Percentiles rank a stretch among this genome's conserved stretches.
phyloP scores from a whole-genome alignment of 2,113 vertebrate species.

The Neogobius melanostomus region DNA sequence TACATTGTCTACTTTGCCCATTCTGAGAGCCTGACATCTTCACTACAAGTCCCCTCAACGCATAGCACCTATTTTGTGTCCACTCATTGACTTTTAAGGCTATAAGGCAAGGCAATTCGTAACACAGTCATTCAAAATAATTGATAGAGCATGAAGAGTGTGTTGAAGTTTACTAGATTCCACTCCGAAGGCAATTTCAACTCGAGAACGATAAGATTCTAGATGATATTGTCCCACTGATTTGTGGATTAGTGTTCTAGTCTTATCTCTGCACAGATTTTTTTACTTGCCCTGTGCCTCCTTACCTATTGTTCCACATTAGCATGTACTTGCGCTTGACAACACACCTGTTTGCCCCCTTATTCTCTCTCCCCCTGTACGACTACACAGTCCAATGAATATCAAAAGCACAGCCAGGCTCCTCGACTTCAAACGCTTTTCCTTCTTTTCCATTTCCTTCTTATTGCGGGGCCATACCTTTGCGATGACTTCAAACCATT shows the following conservation, averaged over 20 bases:
- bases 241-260: background rate
- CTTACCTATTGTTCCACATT: conserved; percentile 16
- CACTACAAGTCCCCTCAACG: background rate
- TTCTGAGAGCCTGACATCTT: background rate
- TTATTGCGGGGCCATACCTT: conserved; percentile 47
- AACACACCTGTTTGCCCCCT: conserved; percentile 71
- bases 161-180: no score
- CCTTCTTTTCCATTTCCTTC: conserved; percentile 45
- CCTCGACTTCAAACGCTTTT: conserved; percentile 65
- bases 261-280: conserved; percentile 1
- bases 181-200: background rate
- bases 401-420: conserved; percentile 67
- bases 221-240: background rate
- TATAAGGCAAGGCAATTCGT: background rate
- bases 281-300: background rate
- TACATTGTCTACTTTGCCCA: background rate
- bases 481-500: conserved; percentile 63
- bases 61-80: background rate
- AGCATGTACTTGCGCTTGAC: conserved; percentile 27
- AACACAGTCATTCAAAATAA: no score
- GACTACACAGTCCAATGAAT: conserved; percentile 73
- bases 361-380: conserved; percentile 70
- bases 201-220: background rate
- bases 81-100: background rate
- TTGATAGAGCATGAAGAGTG: no score